Conservation (phyloP, 2,797 vertebrate species). For the Halcyon chelicuti region DNA sequence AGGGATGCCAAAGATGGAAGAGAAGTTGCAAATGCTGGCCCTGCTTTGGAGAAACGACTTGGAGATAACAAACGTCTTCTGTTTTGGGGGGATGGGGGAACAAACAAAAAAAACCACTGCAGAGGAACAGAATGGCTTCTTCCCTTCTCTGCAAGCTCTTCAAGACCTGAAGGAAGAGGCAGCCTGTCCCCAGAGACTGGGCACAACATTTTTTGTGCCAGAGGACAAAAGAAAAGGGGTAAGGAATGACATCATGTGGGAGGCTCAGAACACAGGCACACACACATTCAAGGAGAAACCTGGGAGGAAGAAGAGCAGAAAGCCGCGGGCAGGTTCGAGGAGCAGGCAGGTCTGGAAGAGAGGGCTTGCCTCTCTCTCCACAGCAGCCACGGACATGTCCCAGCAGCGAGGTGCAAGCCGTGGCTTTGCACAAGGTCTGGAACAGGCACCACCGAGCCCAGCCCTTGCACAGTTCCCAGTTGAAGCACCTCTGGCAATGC, state of each 20-base stretch:
- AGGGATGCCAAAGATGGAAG: neutral
- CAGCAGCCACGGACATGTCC: neutral
- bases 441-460: neutral
- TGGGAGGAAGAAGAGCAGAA: neutral
- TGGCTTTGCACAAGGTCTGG: neutral
- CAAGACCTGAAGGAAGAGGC: neutral
- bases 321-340: fast-evolving
- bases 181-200: neutral
- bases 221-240: neutral
- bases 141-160: neutral
- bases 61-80: neutral
- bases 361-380: neutral
- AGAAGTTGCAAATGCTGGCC: neutral
- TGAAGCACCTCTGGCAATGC: neutral
- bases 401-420: neutral
- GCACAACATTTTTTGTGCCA: neutral
- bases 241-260: neutral
- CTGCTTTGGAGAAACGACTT: neutral
- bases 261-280: neutral
- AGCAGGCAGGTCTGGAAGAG: neutral
- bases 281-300: neutral
- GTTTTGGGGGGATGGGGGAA: fast-evolving
- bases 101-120: neutral
- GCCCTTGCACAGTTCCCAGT: neutral
- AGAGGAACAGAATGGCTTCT: neutral